A percentile compares a stretch with the other conserved stretches of the same genome.
These are phyloP conservation scores for Drosophila malerkotliana DNA, from an alignment of 1,140 invertebrate species.

Conservation along the genomic window DNA sequence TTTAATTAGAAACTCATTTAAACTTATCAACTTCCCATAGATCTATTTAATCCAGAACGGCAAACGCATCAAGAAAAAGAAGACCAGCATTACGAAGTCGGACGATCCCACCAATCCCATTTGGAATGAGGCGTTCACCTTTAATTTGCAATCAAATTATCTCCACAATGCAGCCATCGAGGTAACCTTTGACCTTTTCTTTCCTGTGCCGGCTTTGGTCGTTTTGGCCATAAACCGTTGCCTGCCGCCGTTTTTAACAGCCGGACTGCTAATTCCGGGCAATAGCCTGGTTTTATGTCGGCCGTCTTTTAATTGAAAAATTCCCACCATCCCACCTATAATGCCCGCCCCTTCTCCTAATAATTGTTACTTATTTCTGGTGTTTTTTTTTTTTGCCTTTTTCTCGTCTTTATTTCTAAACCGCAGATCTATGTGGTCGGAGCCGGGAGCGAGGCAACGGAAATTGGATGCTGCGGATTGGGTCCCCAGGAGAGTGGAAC, in stretches of 20 bases:
- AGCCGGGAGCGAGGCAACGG: constrained; percentile 85
- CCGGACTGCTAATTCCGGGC: constrained; percentile 29
- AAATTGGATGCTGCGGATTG: constrained; percentile 88
- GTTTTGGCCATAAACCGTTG: constrained; percentile 11
- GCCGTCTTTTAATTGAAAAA: constrained; percentile 51
- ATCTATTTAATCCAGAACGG: constrained; percentile 93
- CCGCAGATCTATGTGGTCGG: constrained; percentile 84
- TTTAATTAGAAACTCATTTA: neutral
- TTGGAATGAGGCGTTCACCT: constrained; percentile 97
- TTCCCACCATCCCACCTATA: constrained; percentile 6
- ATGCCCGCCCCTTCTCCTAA: neutral
- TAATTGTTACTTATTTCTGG: constrained; percentile 4
- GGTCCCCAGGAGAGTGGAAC: constrained; percentile 88
- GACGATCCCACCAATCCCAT: constrained; percentile 95
- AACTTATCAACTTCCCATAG: constrained; percentile 37
- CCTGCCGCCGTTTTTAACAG: constrained; percentile 31
- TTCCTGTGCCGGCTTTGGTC: neutral
- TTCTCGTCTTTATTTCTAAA: neutral
- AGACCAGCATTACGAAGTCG: constrained; percentile 94
- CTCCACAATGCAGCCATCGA: constrained; percentile 90
- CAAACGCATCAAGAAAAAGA: constrained; percentile 94
- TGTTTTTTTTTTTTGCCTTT: neutral
- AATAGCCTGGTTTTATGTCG: constrained; percentile 37
- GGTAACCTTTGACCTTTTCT: constrained; percentile 84
- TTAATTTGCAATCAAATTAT: constrained; percentile 91